phyloP scores from a whole-genome alignment of 64 coral and sea anemone species.

The Anthopleura sola region DNA sequence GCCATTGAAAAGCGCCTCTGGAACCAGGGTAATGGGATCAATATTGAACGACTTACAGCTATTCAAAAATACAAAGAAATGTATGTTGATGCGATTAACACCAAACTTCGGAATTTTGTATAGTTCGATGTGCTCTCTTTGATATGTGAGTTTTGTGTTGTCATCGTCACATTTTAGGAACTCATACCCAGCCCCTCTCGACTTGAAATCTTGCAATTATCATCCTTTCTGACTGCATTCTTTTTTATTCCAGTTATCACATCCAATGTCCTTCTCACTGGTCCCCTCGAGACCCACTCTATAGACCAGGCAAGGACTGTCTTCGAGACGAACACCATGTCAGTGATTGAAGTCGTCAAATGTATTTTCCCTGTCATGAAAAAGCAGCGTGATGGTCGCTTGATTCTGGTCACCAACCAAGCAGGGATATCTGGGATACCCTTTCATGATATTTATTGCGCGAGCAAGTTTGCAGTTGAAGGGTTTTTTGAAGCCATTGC shows the following conservation, averaged over 20 bases:
- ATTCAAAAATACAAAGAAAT: too few relatives aligned
- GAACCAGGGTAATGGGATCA: too few relatives aligned
- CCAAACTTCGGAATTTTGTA: too few relatives aligned
- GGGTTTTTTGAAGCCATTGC: constrained; percentile 90
- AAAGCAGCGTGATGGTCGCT: constrained; percentile 78
- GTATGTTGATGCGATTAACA: too few relatives aligned
- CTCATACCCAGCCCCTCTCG: too few relatives aligned
- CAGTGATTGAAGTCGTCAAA: constrained; percentile 72
- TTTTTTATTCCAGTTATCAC: constrained; percentile 75
- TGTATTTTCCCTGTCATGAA: constrained; percentile 85
- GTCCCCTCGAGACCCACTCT: constrained; percentile 86
- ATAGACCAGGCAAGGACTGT: constrained; percentile 79
- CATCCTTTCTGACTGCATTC: neutral
- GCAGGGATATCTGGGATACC: constrained; percentile 89
- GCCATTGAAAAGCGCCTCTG: too few relatives aligned
- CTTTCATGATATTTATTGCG: constrained; percentile 92
- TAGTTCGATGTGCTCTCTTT: too few relatives aligned
- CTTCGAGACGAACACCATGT: constrained; percentile 89
- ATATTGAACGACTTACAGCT: too few relatives aligned
- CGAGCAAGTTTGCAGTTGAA: constrained; percentile 91
- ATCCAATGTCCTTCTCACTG: constrained; percentile 82
- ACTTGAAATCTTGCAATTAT: too few relatives aligned
- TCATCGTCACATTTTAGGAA: too few relatives aligned
- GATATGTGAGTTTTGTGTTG: too few relatives aligned
- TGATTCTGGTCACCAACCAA: constrained; percentile 85